Evolutionary conservation across 2,113 vertebrate genomes (phyloP), one percentile per base, ranked within the genome.

Genomic region (Peromyscus polionotus): DNA sequence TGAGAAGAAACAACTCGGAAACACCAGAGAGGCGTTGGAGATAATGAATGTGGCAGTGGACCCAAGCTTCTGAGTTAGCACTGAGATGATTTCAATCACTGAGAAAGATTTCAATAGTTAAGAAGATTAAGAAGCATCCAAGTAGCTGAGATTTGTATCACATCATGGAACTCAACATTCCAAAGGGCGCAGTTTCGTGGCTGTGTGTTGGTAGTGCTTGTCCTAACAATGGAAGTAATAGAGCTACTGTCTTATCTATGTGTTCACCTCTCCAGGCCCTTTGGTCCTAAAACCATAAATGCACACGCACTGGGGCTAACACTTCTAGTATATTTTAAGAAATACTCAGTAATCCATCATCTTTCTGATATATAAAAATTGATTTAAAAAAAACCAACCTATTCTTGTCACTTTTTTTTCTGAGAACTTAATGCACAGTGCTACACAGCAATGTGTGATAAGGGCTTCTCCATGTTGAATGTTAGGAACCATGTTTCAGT

Each of bases 321-420:
- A 73, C 20, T 63, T 57, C n/a, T 13, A 10, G 80, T 63, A 48
- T 54, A 86, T 73, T 90, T 48, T 90, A 48, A 79, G 31, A 84
- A 94, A 89, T 42, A 92, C 28, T 17, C 75, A 76, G 67, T 54
- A 88, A 91, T 79, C 45, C 81, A 59, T 57, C 76, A 73, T 85
- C 39, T 79, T 80, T 84, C 72, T 75, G 36, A 87, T 68, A 67
- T 24, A 36, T 36, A 73, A 76, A 91, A 77, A 33, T 57, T 61
- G 13, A 83, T 28, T 28, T n/a, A 9, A 36, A 85, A 77, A 48
- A 48, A 6, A 48, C 3, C 45, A 48, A 75, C 45, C 48, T n/a
- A 83, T 72, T 63, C 72, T 36, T 61, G 22, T 17, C 31, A 3
- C 13, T 92, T 88, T 57, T 54, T 54, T 79, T 75, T 84, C 91